These are phyloP conservation scores for Nasonovia ribisnigri DNA, from an alignment of 2,888 invertebrate species.

Conservation along the genomic window DNA sequence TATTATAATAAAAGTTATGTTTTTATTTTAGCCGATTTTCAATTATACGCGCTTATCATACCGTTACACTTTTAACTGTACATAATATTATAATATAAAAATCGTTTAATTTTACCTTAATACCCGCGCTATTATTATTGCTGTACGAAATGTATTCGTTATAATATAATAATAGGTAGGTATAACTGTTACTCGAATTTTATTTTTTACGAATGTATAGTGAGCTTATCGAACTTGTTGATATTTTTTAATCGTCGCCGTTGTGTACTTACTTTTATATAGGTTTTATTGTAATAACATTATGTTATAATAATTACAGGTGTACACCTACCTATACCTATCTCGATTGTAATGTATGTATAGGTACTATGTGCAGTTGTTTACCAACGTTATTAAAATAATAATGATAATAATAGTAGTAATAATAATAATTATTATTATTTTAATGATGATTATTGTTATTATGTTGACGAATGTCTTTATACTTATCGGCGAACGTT, in stretches of 20 bases:
- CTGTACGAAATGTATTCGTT: background rate
- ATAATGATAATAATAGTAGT: background rate
- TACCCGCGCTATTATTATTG: background rate
- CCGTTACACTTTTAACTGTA: background rate
- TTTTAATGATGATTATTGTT: background rate
- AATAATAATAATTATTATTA: background rate
- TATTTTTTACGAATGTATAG: background rate
- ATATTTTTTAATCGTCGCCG: background rate
- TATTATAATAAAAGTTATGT: background rate
- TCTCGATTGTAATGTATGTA: background rate
- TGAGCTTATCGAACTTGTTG: slow-evolving; percentile 22
- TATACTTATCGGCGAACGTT: slow-evolving; percentile 25
- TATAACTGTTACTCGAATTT: slow-evolving; percentile 10
- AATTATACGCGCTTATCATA: background rate
- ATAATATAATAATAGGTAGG: background rate
- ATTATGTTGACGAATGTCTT: slow-evolving; percentile 16
- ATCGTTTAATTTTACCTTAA: background rate
- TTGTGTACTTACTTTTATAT: background rate
- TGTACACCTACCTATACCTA: background rate
- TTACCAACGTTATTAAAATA: slow-evolving; percentile 1
- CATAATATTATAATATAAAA: background rate
- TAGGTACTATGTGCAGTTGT: background rate
- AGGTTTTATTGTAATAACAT: slow-evolving; percentile 8
- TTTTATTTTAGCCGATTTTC: background rate
- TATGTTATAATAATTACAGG: background rate